phyloP scores from a whole-genome alignment of 2,113 vertebrate species.

The Podarcis cretensis region DNA sequence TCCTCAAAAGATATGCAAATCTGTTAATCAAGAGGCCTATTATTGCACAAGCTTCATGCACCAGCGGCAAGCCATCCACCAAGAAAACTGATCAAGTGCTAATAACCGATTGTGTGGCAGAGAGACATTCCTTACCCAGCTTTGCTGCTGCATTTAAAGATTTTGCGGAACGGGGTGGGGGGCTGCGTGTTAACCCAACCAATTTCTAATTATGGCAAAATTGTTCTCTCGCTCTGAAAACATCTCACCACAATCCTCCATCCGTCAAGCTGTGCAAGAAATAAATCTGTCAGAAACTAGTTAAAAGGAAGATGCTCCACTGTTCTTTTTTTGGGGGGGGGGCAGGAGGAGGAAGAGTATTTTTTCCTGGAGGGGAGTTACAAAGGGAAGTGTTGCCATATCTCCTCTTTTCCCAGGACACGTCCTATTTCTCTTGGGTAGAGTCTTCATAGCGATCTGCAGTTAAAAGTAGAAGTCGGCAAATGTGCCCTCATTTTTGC shows the following conservation, averaged over 20 bases:
- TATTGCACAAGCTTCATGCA: conserved; percentile 70
- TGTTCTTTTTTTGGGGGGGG: background rate
- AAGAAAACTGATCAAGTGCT: conserved; percentile 83
- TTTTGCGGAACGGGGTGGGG: no score
- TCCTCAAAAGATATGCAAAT: conserved; percentile 86
- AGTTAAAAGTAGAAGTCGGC: no score
- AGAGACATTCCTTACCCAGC: conserved; percentile 75
- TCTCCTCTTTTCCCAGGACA: no score
- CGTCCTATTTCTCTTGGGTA: no score
- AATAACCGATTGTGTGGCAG: conserved; percentile 80
- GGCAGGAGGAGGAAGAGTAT: conserved; percentile 7
- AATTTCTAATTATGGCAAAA: conserved; percentile 81
- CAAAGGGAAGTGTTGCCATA: no score
- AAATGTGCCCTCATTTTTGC: no score
- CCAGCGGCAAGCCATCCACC: conserved; percentile 51
- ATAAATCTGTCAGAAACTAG: conserved; percentile 46
- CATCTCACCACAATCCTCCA: conserved; percentile 66
- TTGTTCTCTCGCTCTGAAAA: conserved; percentile 75
- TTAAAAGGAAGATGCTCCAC: conserved; percentile 9
- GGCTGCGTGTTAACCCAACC: background rate
- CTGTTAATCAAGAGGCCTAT: conserved; percentile 84
- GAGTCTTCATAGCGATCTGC: no score
- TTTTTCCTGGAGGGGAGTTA: background rate
- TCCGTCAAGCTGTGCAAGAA: conserved; percentile 40
- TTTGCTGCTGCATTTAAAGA: conserved; percentile 67